Base-by-base conservation (phyloP, 2,113 vertebrate species). In the Ciconia boyciana region DNA sequence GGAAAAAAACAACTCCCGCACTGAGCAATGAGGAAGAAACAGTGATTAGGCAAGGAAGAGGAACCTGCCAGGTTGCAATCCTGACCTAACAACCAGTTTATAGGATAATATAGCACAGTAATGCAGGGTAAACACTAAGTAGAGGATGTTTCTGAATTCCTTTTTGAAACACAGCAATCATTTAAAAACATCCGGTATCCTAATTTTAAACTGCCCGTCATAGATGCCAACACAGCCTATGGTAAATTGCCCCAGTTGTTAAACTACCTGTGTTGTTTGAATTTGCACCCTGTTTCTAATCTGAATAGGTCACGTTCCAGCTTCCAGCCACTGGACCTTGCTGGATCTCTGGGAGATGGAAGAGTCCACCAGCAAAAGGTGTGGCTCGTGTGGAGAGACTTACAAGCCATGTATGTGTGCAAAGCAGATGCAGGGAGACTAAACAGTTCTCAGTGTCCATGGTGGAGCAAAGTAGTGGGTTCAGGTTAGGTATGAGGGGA, bases 31-130 rank as follows among this genome's bases (percentile, higher is more conserved):
- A 89, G 91, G 94, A 94, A 84, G 58, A 82, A 65, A 57, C 13
- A 0, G 48, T 87, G 72, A 97, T 95, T 84, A 94, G 69, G 70
- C 70, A 84, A 87, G 87, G 93, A 96, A 87, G 83, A 94, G 20
- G 29, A 94, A 91, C 91, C 70, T 87, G 91, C 77, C 69, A 76
- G 70, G 62, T 61, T 80, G 52, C 96, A 96, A 76, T 95, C 87
- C 84, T 96, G 81, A 93, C 93, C 89, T 90, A 95, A 85, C 74
- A 76, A 83, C 52, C 61, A 87, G 82, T 94, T 93, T 93, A 89
- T 11, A 72, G 44, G 58, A 89, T 91, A 93, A 85, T 80, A 69
- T 0, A 79, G 87, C 44, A 57, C 36, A 18, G 39, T 69, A 74
- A 64, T 17, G 44, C 55, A 64, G 34, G 25, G 31, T 93, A 83